Base-by-base conservation (phyloP, 2,113 vertebrate genomes). In the Opisthocomus hoazin region DNA sequence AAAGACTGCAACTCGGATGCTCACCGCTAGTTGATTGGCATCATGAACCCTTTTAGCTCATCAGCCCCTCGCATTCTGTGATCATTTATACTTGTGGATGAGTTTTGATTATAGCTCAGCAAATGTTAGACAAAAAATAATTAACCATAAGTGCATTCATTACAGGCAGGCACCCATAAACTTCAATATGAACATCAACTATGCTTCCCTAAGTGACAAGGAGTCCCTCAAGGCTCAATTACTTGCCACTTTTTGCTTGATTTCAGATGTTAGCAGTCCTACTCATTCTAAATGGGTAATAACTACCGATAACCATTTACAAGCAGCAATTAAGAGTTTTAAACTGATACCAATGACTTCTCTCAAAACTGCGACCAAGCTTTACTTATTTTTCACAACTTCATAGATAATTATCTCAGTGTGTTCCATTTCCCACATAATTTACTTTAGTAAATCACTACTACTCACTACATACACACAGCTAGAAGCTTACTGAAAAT, bases 161-260 rank as follows among this genome's bases (percentile, higher is more conserved):
- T 97, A 95, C 83, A 91, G 77, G 64, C 66, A 95, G 68, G 69
- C 70, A 92, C 70, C 94, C 92, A 91, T 90, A 97, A 97, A 96
- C 69, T 91, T 79, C 50, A 78, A 89, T 73, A 94, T 53, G 94
- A 97, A 75, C 91, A 97, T 90, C 93, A 96, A 78, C 68, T 91
- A 41, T 63, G 81, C 73, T 95, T 93, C 85, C 87, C 83, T 90
- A 96, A 95, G 85, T 89, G 94, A 96, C 66, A 91, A 90, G 83
- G 76, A 83, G 92, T 97, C 93, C 95, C 96, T 96, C 90, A 91
- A 96, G 95, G 94, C 90, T 97, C 95, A 97, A 96, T 97, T 97
- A 97, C 73, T 96, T 94, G 54, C 83, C 84, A 96, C 77, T 97
- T 93, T 93, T 95, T 96, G 96, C 90, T 97, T 90, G 81, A 94